Evolutionary conservation across 53 echinoderm and acorn worm species (phyloP), one percentile per base, ranked within the genome.

Genomic region (Apostichopus leukothele): DNA sequence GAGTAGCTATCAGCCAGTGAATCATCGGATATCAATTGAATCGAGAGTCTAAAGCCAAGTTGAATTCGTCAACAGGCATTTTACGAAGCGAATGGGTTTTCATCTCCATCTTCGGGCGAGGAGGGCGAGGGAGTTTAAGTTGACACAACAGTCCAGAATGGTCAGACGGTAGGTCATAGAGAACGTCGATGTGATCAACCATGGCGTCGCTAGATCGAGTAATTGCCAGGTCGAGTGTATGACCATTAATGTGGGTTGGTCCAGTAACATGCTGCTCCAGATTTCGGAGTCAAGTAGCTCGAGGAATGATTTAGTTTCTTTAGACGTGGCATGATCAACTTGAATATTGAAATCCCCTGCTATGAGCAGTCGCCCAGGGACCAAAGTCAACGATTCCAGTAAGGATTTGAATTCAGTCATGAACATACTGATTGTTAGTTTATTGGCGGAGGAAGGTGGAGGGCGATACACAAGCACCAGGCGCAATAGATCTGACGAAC

Each of bases 211-310:
- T 18, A 14, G 18, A 67, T 12, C 67, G 67, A 67, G 67, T 12
- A 18, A 67, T 67, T 18, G 1, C 67, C 67, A 67, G 18, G 67
- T 67, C 67, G 18, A 67, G 67, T 12, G 67, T 67, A 67, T 67
- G 67, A 67, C 67, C 0, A 0, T 67, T 67, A 67, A 13, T 11
- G 67, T 67, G 67, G 18, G 67, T 67, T 67, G 67, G 67, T 67
- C 67, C 67, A 18, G 18, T 67, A 18, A 67, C 67, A 67, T 67
- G 67, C 18, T 67, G 67, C 67, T 67, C 67, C 67, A 18, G 67
- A 67, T 67, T 67, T 67, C 67, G 67, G 67, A 67, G 67, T 67
- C 67, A 67, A 67, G 67, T 67, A 67, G 67, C 67, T 67, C 67
- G 67, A 67, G 12, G 18, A 67, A 67, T 67, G 67, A 67, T 18